Evolutionary conservation across 2,113 vertebrate genomes (phyloP), one percentile per base, ranked within the genome.

Genomic region (Maccullochella peelii): DNA sequence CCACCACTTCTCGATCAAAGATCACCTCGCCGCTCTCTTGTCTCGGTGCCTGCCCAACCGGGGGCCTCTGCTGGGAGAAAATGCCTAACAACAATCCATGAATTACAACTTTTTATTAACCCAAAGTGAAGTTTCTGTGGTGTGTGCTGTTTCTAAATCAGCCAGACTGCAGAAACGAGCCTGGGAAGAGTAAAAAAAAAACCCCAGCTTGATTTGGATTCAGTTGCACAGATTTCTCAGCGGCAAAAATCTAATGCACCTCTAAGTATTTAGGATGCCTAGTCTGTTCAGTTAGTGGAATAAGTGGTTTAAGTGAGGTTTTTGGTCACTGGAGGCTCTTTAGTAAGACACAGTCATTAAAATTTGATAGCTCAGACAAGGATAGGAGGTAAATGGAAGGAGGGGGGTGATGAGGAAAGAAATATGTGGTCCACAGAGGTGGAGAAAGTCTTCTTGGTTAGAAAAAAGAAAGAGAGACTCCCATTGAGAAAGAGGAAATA

Each of bases 341-440:
- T 86, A 91, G 89, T 72, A 57, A 89, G 87, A 91, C 83, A 82
- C 40, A 65, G 65, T 74, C 90, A 91, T 91, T 91, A 87, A 91
- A 89, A 80, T 91, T 84, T 93, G 84, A 93, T 86, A 63, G 74
- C 85, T 76, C 61, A 84, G 70, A 67, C 42, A 84, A 79, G 59
- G 54, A 74, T 36, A 72, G 63, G 63, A 73, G 81, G 69, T 81
- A 82, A 87, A 82, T 25, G 18, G 82, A 58, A 38, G 62, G 74
- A 66, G 74, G 42, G 10, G 57, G 66, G 30, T 30, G 27, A 69
- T 73, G 82, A 83, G 58, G 68, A 68, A 66, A 83, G 75, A 78
- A 63, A 69, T 55, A 77, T 54, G 38, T 44, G 30, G 15, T 38
- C 72, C 5, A 52, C 27, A 50, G 71, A 68, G 70, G 57, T 12